Conservation (phyloP, 1,140 invertebrate genomes). For the Apis cerana region DNA sequence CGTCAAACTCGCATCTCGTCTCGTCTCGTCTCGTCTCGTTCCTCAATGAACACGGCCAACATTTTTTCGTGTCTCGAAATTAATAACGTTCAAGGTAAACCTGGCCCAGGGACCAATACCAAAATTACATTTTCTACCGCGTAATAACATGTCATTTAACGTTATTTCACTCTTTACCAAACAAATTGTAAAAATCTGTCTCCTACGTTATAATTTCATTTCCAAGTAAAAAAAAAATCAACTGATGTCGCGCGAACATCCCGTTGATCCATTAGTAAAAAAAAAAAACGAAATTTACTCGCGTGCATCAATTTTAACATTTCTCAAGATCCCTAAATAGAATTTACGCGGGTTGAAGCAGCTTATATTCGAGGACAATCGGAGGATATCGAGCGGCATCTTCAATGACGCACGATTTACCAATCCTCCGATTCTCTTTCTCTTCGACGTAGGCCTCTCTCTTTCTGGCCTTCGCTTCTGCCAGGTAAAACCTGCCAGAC, state of each 20-base stretch:
- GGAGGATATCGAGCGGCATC: conserved; percentile 11
- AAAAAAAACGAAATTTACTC: background rate
- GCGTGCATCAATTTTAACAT: background rate
- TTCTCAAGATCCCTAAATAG: background rate
- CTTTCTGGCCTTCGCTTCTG: background rate
- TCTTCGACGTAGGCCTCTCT: background rate
- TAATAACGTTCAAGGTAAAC: conserved; percentile 26
- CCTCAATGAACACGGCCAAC: conserved; percentile 24
- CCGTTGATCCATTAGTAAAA: no score
- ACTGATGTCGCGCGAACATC: no score
- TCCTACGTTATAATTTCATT: no score
- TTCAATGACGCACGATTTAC: conserved; percentile 60
- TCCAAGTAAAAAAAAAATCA: no score
- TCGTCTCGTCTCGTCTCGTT: background rate
- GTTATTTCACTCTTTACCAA: no score
- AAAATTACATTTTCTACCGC: background rate
- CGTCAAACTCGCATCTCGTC: conserved; percentile 12
- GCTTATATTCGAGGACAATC: conserved; percentile 15
- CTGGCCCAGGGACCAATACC: background rate
- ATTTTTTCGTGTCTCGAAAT: conserved; percentile 20
- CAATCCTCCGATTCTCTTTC: background rate
- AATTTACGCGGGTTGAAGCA: conserved; percentile 1
- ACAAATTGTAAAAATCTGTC: no score
- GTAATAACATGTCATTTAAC: background rate
- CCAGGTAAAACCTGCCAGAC: conserved; percentile 25